Conservation (phyloP, 2,888 invertebrate species). For the Proisotoma minuta region DNA sequence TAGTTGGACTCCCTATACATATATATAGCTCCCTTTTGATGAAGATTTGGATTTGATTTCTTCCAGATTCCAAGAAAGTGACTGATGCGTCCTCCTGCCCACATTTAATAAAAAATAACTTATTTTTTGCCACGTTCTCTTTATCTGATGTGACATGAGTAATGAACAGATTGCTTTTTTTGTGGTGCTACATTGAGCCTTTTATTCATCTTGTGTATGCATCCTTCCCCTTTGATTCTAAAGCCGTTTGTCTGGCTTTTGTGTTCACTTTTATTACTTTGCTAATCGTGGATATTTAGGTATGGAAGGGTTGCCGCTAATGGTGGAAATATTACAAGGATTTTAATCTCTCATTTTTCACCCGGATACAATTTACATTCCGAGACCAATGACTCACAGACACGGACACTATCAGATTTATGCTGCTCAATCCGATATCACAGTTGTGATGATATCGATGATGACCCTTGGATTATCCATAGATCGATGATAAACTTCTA, state of each 20-base stretch:
- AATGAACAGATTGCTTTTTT: slow-evolving; percentile 14
- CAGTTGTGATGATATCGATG: too few relatives aligned
- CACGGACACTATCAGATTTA: neutral
- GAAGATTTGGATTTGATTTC: slow-evolving; percentile 7
- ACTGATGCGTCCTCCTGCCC: slow-evolving; percentile 29
- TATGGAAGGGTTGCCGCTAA: slow-evolving; percentile 5
- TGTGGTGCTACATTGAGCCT: neutral
- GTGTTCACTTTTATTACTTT: neutral
- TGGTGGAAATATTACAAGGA: slow-evolving; percentile 15
- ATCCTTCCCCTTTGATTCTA: too few relatives aligned
- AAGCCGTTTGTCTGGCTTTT: neutral
- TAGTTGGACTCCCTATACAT: too few relatives aligned
- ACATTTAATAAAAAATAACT: neutral
- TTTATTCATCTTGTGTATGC: neutral
- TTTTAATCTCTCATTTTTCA: slow-evolving; percentile 35
- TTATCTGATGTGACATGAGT: slow-evolving; percentile 11
- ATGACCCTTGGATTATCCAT: slow-evolving; percentile 14
- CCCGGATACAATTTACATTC: slow-evolving; percentile 21
- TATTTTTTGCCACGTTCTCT: slow-evolving; percentile 2
- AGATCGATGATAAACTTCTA: neutral
- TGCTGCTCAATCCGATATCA: too few relatives aligned
- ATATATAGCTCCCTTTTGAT: too few relatives aligned
- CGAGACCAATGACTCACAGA: slow-evolving; percentile 16
- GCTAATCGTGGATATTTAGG: neutral
- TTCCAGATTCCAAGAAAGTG: slow-evolving; percentile 22